Base-by-base conservation (phyloP, 2,797 vertebrate species). In the Xiphorhynchus erythropygius region DNA sequence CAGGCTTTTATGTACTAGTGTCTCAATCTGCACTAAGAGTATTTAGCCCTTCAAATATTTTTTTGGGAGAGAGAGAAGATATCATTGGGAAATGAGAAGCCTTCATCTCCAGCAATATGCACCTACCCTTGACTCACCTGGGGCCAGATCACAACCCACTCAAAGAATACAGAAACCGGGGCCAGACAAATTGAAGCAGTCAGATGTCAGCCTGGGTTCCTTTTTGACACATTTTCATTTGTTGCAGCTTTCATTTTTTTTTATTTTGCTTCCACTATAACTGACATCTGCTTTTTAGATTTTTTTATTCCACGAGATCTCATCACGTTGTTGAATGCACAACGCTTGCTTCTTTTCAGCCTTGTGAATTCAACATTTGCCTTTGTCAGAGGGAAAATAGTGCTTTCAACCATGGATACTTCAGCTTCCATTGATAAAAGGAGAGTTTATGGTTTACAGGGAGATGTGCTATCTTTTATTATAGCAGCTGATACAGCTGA, bases 261-360 rank as follows among this genome's bases (percentile, higher is more conserved):
- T 50, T 3, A 18, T 55, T 65, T 87, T 80, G 5, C 30, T 92
- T 91, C 59, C 33, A 47, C 23, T 69, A 1, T 39, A 84, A 75
- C 30, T 68, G 70, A 22, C 53, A 59, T 82, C 65, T 84, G 67
- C 19, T 49, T 79, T 91, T 76, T 25, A 69, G 37, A 24, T 39
- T 53, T 53, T 53, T 68, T 71, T 73, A 33, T 27, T 5, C 30
- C 39, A 9, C 17, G 47, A 74, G 25, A 77, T 89, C 18, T 93
- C 79, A 85, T 67, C 33, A 50, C 62, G 55, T 70, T 80, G 35
- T 50, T 88, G 37, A 93, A 74, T 49, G 44, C 68, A 50, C 80
- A 46, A 64, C 52, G 68, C 57, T 90, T 77, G 32, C 14, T 82
- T 87, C 74, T 79, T 92, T 95, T 92, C 64, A 94, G 50, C 49